Evolutionary conservation across 37 sponge, comb jelly and placozoan genomes (phyloP), one percentile per base, ranked within the genome.

Genomic region (Halichondria panicea): DNA sequence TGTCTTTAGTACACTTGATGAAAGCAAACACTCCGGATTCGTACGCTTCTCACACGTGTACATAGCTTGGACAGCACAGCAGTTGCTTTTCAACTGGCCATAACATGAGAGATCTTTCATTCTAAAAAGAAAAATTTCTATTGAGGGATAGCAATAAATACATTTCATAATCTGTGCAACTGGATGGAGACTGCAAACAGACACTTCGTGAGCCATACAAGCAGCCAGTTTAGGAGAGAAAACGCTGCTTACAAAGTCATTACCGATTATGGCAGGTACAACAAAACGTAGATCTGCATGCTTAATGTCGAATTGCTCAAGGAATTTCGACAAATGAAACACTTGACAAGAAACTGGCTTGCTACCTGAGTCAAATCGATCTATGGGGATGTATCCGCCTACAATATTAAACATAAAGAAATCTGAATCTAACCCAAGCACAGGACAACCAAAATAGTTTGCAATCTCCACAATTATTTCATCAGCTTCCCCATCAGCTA

Each of bases 401-500:
- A 27, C 59, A 2, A 94, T 35, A 27, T 86, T 64, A 61, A 75
- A 89, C n/a, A 94, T 67, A 77, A 58, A 90, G 56, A 78, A 94
- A 77, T 94, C 94, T 6, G 91, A 88, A 55, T 94, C 94, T 8
- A 53, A 21, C 11, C 84, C 66, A 1, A 90, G 55, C 1, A 94
- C 87, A 19, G 88, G 91, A 58, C 88, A 94, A 18, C 55, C 46
- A 22, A 80, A 71, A 50, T 41, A 32, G 44, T 83, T 83, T 5
- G 88, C 94, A 19, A 89, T 61, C 38, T 55, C 44, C 5, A 63
- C 86, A 54, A 80, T 81, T n/a, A 39, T 37, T 11, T 18, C 44
- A 52, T 94, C 94, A 30, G 88, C 92, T 43, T 94, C 94, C 43
- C 90, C 83, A 58, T 94, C 94, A 24, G 61, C 89, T 1, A 80